Evolutionary conservation across 1,140 invertebrate genomes (phyloP), one percentile per base, ranked within the genome.

Genomic region (Drosophila pandora): DNA sequence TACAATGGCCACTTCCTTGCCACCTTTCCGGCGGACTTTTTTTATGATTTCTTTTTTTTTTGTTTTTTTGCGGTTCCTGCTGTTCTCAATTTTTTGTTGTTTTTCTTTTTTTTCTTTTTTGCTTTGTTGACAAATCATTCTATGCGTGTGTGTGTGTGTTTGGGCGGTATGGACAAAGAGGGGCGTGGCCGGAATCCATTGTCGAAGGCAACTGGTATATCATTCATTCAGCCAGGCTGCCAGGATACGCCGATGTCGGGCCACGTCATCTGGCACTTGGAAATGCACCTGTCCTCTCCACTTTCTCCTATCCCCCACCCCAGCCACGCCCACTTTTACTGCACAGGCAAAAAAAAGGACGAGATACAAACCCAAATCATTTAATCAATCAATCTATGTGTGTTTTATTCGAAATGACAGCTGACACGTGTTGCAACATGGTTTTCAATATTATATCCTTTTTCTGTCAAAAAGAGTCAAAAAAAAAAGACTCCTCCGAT

Each of bases 111-210:
- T 56, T 28, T 57, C 25, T 28, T 62, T 69, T 53, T 49, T 49
- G 50, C 37, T 68, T 69, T 69, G 65, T 69, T 69, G 67, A 69
- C 67, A 69, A 69, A 69, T 69, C 67, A 69, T 69, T 69, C 67
- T 69, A 49, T 72, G 41, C 37, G 70, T 55, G 57, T 55, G 23
- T 12, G 50, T 9, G 23, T 2, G 22, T 10, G 12, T 12, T 41
- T 9, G 25, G 25, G 32, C 10, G 5, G 8, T n/a, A 4, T 9
- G 9, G n/a, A 39, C 49, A 50, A 49, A 21, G n/a, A 8, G 32
- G 32, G 65, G 25, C 25, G 43, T 32, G 65, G 63, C 39, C 10
- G n/a, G 25, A 13, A 49, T 64, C 48, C 48, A 69, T 56, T 56
- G 65, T 69, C 63, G 63, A n/a, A 30, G 63, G 50, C 63, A 69